Evolutionary conservation across 1,140 invertebrate species (phyloP).

Genomic region (Polypedilum vanderplanki): DNA sequence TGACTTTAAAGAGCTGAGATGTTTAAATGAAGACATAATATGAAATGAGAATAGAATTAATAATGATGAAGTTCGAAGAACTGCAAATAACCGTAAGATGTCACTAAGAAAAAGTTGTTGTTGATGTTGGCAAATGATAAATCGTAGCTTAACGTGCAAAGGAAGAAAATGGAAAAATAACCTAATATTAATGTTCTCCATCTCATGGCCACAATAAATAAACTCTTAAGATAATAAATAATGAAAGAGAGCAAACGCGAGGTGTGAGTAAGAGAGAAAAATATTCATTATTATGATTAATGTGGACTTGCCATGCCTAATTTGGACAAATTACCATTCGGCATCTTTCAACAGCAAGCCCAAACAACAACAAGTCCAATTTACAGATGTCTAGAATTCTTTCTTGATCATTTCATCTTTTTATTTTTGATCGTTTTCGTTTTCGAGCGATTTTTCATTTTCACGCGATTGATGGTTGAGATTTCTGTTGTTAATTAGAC

Average conservation of each 20-base stretch:
- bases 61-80: slow-evolving; percentile 11
- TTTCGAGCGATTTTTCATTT: background rate
- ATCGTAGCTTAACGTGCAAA: slow-evolving; percentile 4
- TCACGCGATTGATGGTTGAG: background rate
- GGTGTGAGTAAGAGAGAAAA: background rate
- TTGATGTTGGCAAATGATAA: background rate
- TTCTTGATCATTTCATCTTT: slow-evolving; percentile 18
- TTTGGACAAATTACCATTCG: slow-evolving; percentile 26
- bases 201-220: slow-evolving; percentile 23
- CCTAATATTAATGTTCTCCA: slow-evolving; percentile 25
- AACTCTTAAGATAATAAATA: slow-evolving; percentile 28
- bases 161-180: slow-evolving; percentile 25
- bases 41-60: slow-evolving; percentile 5
- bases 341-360: slow-evolving; percentile 24
- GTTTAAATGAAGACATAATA: slow-evolving; percentile 15
- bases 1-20: background rate
- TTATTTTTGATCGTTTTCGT: slow-evolving; percentile 17
- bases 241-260: background rate
- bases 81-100: background rate
- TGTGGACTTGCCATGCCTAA: background rate
- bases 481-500: background rate
- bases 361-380: slow-evolving; percentile 26
- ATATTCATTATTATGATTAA: slow-evolving; percentile 25
- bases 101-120: background rate
- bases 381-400: slow-evolving; percentile 20